A percentile compares a stretch with the other conserved stretches of the same genome.
Evolutionary conservation across 1,140 invertebrate species (phyloP).

Genomic region (Drosophila watanabei): DNA sequence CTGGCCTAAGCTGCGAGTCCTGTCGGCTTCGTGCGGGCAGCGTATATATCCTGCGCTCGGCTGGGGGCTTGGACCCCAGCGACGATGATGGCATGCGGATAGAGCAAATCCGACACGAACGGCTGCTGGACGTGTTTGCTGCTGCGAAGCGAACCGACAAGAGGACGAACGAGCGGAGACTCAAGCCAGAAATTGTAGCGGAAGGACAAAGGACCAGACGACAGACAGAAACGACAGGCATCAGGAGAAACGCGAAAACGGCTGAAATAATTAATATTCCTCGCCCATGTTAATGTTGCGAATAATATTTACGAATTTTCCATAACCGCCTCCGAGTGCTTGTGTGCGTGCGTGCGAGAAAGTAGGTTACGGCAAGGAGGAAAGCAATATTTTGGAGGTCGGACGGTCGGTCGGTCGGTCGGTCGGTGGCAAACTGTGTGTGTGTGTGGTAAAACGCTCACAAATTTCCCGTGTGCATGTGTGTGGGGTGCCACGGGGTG

Average conservation of each 20-base stretch:
- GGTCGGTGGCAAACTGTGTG: slow-evolving; percentile 17
- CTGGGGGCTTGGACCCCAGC: slow-evolving; percentile 20
- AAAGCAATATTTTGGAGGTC: slow-evolving; percentile 51
- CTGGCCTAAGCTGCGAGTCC: slow-evolving; percentile 11
- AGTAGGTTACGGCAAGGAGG: slow-evolving; percentile 62
- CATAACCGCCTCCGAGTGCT: slow-evolving; percentile 18
- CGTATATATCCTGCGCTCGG: slow-evolving; percentile 18
- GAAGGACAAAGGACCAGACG: slow-evolving; percentile 38
- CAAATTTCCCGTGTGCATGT: slow-evolving; percentile 56
- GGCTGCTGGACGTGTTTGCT: slow-evolving; percentile 75
- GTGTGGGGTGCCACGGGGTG: slow-evolving; percentile 52
- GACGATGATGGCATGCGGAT: slow-evolving; percentile 46
- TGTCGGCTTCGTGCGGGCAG: slow-evolving; percentile 17
- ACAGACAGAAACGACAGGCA: slow-evolving; percentile 2
- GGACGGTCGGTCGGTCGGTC: slow-evolving; percentile 27
- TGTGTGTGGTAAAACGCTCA: slow-evolving; percentile 37
- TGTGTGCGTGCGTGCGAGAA: slow-evolving; percentile 46
- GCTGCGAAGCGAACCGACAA: slow-evolving; percentile 45
- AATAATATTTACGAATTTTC: slow-evolving; percentile 29
- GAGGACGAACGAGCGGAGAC: slow-evolving; percentile 46
- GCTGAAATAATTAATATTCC: slow-evolving; percentile 24
- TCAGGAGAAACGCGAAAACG: background rate
- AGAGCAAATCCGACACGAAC: slow-evolving; percentile 68
- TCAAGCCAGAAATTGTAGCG: slow-evolving; percentile 65
- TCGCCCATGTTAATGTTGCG: slow-evolving; percentile 28